Evolutionary conservation across 2,797 vertebrate species (phyloP), one percentile per base, ranked within the genome.

Genomic region (Odontamblyopus rebecca): DNA sequence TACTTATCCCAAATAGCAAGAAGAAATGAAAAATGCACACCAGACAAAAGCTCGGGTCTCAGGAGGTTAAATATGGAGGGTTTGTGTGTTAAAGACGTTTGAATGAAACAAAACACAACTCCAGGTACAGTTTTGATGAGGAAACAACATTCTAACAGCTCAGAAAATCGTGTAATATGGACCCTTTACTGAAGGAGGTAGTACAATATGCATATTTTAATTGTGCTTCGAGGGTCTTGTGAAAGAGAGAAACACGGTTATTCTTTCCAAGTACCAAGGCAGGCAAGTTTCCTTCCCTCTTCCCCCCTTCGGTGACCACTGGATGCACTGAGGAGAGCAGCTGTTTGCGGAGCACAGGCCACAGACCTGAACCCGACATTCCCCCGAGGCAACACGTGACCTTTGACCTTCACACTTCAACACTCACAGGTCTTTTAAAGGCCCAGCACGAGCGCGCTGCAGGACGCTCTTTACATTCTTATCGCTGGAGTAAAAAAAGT

Each of bases 351-450:
- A 64, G 68, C 35, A 30, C 38, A 64, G 41, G 44, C 27, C 19
- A 56, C 62, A 53, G 54, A 57, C 51, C 56, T 71, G 62, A 77
- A 60, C 61, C 59, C 2, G 41, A 59, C 61, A 70, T 73, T 69
- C 51, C 51, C 68, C 60, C 56, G 15, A 71, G 29, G 54, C 69
- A 68, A 80, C 74, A 72, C 11, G 61, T 61, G 30, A 77, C 57
- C 26, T 38, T 19, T 62, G 32, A 62, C 61, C 61, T 35, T 62
- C 18, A 62, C 61, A 62, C 61, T 62, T 62, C 61, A 35, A n/a
- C 61, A 35, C 61, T 62, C 18, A 38, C 30, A 38, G 12, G 61
- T 19, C 9, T 18, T 61, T 19, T 35, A 62, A 18, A 18, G 29
- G 59, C 4, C 29, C 59, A 4, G 41, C 41, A 60, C 2, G 5